phyloP scores from a whole-genome alignment of 2,113 vertebrate genomes.

The Neodon shergylaensis region DNA sequence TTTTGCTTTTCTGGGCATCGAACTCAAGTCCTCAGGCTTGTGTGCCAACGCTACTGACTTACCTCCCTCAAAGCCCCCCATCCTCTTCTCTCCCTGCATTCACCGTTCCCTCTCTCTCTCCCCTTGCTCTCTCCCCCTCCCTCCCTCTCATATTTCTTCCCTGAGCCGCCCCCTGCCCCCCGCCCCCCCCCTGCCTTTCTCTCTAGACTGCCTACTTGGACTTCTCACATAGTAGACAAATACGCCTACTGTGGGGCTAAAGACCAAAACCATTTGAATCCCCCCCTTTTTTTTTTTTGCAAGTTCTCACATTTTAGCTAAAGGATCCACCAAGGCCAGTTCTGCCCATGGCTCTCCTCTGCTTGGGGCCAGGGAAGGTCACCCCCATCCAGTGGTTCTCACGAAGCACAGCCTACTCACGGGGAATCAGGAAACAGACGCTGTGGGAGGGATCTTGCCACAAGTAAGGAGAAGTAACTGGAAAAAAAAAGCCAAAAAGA shows the following conservation, averaged over 20 bases:
- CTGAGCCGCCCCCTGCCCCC: neutral
- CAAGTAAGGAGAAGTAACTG: neutral
- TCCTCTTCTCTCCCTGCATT: neutral
- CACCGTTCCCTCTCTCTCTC: neutral
- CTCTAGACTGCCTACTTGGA: neutral
- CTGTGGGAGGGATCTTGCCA: neutral
- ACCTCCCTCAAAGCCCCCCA: neutral
- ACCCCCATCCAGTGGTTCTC: neutral
- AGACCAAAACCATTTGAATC: neutral
- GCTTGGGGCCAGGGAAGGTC: neutral
- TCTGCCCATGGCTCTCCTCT: neutral
- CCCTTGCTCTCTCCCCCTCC: neutral
- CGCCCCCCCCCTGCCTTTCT: neutral
- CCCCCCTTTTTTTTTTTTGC: neutral
- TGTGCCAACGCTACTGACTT: neutral
- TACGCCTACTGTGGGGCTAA: neutral
- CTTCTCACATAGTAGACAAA: neutral
- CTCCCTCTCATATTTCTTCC: neutral
- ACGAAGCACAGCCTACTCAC: neutral
- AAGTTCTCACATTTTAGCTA: neutral
- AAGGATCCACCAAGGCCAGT: neutral
- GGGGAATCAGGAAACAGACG: neutral
- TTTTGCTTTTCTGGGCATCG: neutral
- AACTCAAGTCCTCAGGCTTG: neutral
- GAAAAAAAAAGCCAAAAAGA: neutral